Conservation (phyloP, 37 sponge, comb jelly and placozoan species). For the Haliclona indistincta region DNA sequence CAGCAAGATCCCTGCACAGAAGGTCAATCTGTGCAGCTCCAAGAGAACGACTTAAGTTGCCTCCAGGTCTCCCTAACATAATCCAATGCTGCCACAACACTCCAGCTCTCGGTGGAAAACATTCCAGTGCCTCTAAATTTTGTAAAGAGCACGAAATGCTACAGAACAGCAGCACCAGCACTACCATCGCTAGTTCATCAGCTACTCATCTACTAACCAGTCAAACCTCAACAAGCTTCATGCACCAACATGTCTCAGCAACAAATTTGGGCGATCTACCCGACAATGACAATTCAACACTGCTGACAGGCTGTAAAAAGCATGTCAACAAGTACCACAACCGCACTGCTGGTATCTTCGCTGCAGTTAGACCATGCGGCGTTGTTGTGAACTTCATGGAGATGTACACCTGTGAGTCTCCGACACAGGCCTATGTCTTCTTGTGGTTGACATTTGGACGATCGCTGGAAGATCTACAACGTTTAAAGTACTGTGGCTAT, state of each 20-base stretch:
- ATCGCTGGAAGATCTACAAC: slow-evolving; percentile 5
- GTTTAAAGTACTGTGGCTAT: slow-evolving; percentile 6
- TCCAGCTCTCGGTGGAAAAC: slow-evolving; percentile 12
- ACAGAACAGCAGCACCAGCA: too few species aligned
- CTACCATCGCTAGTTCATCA: too few species aligned
- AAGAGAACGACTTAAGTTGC: too few species aligned
- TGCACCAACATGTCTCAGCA: too few species aligned
- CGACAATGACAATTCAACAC: slow-evolving; percentile 15
- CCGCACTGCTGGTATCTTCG: slow-evolving; percentile 18
- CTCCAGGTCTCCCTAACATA: too few species aligned
- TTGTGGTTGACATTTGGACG: neutral
- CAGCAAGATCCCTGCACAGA: too few species aligned
- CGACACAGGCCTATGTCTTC: slow-evolving; percentile 15
- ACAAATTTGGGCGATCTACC: neutral
- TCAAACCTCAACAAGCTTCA: too few species aligned
- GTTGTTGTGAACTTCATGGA: slow-evolving; percentile 29
- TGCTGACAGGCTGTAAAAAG: slow-evolving; percentile 14
- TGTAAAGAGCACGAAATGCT: slow-evolving; percentile 2
- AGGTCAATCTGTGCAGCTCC: neutral
- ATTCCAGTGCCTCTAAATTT: slow-evolving; percentile 2
- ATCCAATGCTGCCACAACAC: slow-evolving; percentile 19
- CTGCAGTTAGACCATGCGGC: slow-evolving; percentile 26
- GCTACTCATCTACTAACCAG: too few species aligned
- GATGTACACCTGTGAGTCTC: slow-evolving; percentile 25
- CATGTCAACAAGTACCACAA: slow-evolving; percentile 8